Evolutionary conservation across 2,888 invertebrate genomes (phyloP), one percentile per base, ranked within the genome.

Genomic region (Philopedon plagiatum): DNA sequence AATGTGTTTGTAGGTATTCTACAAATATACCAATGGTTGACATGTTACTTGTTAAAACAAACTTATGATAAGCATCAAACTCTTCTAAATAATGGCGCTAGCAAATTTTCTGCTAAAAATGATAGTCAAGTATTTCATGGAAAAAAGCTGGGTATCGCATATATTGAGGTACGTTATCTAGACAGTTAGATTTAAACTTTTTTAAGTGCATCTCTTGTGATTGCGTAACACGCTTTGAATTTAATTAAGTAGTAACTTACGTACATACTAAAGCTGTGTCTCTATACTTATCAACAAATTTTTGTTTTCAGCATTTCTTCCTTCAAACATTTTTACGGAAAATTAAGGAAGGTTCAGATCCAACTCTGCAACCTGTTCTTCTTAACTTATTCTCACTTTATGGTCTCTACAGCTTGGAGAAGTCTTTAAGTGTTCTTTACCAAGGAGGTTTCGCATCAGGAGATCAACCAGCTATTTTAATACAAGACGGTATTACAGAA

Each of bases 121-220:
- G 91, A 97, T 76, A 91, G 92, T 57, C 98, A 98, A 87, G 90
- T 94, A 0, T 97, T 92, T 83, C 90, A 91, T 79, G 94, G 94
- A 0, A 90, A 93, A 73, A 91, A 91, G 5, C 86, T 98, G 2
- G 90, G 95, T 0, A 86, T 96, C 11, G 91, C 93, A 18, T 98
- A 93, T 84, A 93, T 91, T 62, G 94, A 97, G 90, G 95, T 95
- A 84, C 78, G 76, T 74, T 11, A 34, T 7, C 5, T 46, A 9
- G 15, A 11, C 15, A 26, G n/a, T 44, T 44, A 37, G 23, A 23
- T 8, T 9, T 34, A 21, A 19, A 15, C 2, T 26, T 2, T 11
- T 11, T 62, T 44, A 21, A n/a, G 2, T 37, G 15, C n/a, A n/a
- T n/a, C n/a, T n/a, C n/a, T n/a, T n/a, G n/a, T n/a, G n/a, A n/a